Percentiles rank a stretch among this genome's conserved stretches.
Evolutionary conservation across 2,888 invertebrate genomes (phyloP).

Genomic region (Celastrina argiolus): DNA sequence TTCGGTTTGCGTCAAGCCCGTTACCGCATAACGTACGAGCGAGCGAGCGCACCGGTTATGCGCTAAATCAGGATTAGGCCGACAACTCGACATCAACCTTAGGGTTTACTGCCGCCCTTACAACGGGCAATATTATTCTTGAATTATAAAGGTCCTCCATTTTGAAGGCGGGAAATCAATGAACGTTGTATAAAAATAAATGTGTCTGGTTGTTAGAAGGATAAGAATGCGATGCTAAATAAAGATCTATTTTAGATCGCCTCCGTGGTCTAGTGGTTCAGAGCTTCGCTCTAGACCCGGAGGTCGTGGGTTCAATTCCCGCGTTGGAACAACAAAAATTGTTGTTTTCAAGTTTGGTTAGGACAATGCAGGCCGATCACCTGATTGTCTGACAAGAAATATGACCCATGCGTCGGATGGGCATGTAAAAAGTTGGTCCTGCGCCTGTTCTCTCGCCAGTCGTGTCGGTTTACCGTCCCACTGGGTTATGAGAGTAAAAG

Average conservation of each 20-base stretch:
- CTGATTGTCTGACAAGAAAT: too few relatives aligned
- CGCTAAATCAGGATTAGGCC: conserved; percentile 74
- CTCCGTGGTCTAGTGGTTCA: too few relatives aligned
- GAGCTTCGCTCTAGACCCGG: too few relatives aligned
- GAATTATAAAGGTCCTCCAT: conserved; percentile 46
- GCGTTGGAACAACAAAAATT: too few relatives aligned
- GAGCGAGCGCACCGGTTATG: conserved; percentile 46
- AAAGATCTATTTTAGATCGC: neutral
- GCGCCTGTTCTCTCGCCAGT: too few relatives aligned
- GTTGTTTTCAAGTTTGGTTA: too few relatives aligned
- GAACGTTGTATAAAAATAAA: neutral
- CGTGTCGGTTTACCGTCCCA: too few relatives aligned
- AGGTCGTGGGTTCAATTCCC: too few relatives aligned
- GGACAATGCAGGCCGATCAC: too few relatives aligned
- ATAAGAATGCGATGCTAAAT: neutral
- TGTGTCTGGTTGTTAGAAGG: neutral
- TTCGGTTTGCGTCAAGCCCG: conserved; percentile 41
- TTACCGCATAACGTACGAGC: conserved; percentile 59
- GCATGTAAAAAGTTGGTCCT: too few relatives aligned
- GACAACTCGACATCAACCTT: conserved; percentile 61
- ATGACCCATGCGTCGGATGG: too few relatives aligned
- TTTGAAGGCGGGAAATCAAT: conserved; percentile 20
- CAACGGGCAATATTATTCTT: conserved; percentile 56
- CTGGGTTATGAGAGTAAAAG: too few relatives aligned
- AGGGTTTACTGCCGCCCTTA: conserved; percentile 58